Evolutionary conservation across 2,888 invertebrate species (phyloP), one percentile per base, ranked within the genome.

Genomic region (Dioctria rufipes): DNA sequence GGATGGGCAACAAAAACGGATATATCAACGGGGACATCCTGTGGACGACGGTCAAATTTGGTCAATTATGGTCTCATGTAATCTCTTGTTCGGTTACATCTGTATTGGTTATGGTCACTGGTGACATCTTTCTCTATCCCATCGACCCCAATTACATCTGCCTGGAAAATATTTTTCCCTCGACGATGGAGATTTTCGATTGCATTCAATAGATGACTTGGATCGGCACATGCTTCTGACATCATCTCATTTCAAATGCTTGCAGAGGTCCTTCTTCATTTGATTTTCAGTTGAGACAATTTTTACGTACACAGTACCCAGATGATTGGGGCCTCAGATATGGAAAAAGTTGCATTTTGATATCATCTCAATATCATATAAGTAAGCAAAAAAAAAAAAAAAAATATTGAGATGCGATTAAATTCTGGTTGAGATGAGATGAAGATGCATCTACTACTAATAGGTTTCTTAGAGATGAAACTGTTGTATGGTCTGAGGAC

Each of bases 91-190:
- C 63, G 63, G 61, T 51, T 77, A 77, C 77, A 77, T 61, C 46
- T 77, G 77, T 77, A 77, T 77, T 61, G 77, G 77, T 77, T 77
- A 77, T 77, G 77, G 77, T 63, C 77, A 77, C 77, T 77, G 63
- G 77, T 77, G 77, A 77, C 77, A 77, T 77, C 77, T 63, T 77
- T 63, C 25, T 25, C 77, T 63, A 77, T 77, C 63, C 77, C 51
- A 77, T 51, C 77, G 77, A 63, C 63, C 63, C 77, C 77, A 77
- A 77, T 77, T 77, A 77, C 77, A 77, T 77, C 77, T 77, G 77
- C 63, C 77, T 63, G 77, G 63, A 77, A 77, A 77, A 77, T 63
- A 77, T 77, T 77, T 75, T 77, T 77, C 77, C 77, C 61, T 40
- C 61, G 63, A 77, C 77, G 77, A 77, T 77, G 77, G 77, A 77